Conservation (phyloP, 2,797 vertebrate species). For the Pogonophryne albipinna region DNA sequence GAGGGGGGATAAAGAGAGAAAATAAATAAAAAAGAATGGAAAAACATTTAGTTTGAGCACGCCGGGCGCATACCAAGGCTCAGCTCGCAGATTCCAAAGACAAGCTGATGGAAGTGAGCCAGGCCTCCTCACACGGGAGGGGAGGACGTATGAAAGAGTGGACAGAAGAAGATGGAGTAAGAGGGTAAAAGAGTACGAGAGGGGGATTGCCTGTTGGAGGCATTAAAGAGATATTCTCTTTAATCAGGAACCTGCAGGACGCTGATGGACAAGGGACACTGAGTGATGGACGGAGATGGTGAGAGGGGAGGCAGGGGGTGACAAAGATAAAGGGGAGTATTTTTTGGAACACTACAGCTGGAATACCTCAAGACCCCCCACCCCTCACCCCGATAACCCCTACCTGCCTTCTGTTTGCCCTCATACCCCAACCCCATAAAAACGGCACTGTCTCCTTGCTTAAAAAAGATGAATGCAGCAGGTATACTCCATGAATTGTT, state of each 20-base stretch:
- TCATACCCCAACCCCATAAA: constrained; percentile 18
- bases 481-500: constrained; percentile 59
- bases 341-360: constrained; percentile 70
- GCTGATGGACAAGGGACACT: constrained; percentile 76
- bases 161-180: constrained; percentile 78
- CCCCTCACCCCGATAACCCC: constrained; percentile 57
- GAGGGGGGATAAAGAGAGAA: constrained; percentile 55
- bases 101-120: constrained; percentile 75
- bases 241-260: constrained; percentile 69
- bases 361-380: constrained; percentile 61
- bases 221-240: constrained; percentile 70
- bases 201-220: constrained; percentile 22
- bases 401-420: constrained; percentile 59
- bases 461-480: constrained; percentile 53
- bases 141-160: constrained; percentile 66
- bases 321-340: constrained; percentile 69
- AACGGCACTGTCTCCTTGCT: constrained; percentile 40
- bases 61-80: constrained; percentile 65
- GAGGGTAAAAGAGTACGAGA: constrained; percentile 32
- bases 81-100: constrained; percentile 69
- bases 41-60: constrained; percentile 74
- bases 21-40: constrained; percentile 63
- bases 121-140: constrained; percentile 69
- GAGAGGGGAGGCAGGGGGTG: constrained; percentile 51
- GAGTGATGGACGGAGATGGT: constrained; percentile 69